These are phyloP conservation scores for Babylonia areolata DNA, from an alignment of 1,140 invertebrate genomes.

Conservation along the genomic window DNA sequence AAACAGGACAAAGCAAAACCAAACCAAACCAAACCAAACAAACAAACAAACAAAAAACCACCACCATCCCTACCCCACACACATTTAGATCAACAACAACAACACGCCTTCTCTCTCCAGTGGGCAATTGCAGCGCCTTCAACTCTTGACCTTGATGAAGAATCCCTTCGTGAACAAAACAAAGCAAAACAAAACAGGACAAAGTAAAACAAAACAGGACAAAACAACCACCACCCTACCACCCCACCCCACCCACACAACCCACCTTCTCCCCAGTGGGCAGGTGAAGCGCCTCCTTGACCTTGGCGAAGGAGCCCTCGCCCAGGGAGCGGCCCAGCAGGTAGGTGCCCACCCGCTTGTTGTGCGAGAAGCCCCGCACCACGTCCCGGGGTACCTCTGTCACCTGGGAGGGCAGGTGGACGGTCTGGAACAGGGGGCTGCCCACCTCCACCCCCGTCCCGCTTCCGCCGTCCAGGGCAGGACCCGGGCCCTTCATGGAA, in stretches of 20 bases:
- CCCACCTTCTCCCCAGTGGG: conserved; percentile 75
- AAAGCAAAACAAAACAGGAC: too few relatives aligned
- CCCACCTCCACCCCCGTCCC: conserved; percentile 9
- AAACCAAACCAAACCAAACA: too few relatives aligned
- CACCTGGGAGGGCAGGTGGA: not conserved
- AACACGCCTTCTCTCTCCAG: too few relatives aligned
- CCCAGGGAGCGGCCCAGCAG: conserved; percentile 72
- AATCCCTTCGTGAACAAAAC: too few relatives aligned
- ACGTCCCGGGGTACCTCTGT: conserved; percentile 60
- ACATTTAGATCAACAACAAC: too few relatives aligned
- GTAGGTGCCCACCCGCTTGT: conserved; percentile 75
- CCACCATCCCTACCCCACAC: too few relatives aligned
- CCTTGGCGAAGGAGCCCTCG: conserved; percentile 75
- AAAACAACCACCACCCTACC: too few relatives aligned
- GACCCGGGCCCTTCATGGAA: conserved; percentile 1
- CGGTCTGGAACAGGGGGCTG: conserved; percentile 19
- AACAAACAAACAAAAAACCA: too few relatives aligned
- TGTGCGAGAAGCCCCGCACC: conserved; percentile 66
- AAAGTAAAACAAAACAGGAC: too few relatives aligned
- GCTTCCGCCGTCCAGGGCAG: not conserved
- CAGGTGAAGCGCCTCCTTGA: conserved; percentile 74
- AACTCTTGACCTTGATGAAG: too few relatives aligned
- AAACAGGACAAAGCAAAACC: too few relatives aligned
- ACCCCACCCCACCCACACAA: not conserved
- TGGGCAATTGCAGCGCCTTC: too few relatives aligned